Conservation (phyloP, 2,113 vertebrate species). For the Stictonetta naevosa region DNA sequence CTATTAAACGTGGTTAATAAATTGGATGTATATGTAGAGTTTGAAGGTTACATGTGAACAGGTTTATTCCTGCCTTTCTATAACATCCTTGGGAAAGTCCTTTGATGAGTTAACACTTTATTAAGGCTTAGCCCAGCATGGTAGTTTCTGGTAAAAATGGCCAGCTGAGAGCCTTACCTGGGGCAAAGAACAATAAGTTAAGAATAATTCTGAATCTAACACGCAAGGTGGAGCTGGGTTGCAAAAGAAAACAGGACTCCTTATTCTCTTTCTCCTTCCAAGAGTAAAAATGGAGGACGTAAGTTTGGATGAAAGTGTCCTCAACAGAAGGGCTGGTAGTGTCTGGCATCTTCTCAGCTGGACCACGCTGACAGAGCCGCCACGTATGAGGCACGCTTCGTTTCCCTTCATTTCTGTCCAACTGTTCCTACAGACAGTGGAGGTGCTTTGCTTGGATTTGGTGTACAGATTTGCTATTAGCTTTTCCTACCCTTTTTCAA, state of each 20-base stretch:
- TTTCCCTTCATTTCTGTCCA: slow-evolving; percentile 42
- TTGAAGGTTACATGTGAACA: not conserved
- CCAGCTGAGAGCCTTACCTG: not conserved
- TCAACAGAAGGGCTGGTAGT: slow-evolving; percentile 28
- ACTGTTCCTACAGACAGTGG: not conserved
- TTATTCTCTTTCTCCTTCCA: not conserved
- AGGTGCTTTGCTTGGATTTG: not conserved
- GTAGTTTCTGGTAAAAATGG: not conserved
- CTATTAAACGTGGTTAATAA: not conserved
- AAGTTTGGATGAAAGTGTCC: not conserved
- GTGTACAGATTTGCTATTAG: not conserved
- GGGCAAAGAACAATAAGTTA: not conserved
- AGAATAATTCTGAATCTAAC: not conserved
- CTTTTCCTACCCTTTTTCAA: not conserved
- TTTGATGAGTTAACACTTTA: not conserved
- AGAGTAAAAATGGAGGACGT: not conserved
- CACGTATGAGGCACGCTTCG: not conserved
- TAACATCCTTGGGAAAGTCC: not conserved
- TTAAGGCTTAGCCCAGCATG: not conserved
- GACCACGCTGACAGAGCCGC: not conserved
- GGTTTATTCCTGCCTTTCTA: not conserved
- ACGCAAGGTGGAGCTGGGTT: not conserved
- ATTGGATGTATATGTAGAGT: not conserved
- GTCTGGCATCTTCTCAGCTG: not conserved
- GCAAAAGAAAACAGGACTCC: not conserved